A percentile compares a stretch with the other conserved stretches of the same genome.
These are phyloP conservation scores for Synanthedon myopaeformis DNA, from an alignment of 2,888 invertebrate species.

Conservation along the genomic window DNA sequence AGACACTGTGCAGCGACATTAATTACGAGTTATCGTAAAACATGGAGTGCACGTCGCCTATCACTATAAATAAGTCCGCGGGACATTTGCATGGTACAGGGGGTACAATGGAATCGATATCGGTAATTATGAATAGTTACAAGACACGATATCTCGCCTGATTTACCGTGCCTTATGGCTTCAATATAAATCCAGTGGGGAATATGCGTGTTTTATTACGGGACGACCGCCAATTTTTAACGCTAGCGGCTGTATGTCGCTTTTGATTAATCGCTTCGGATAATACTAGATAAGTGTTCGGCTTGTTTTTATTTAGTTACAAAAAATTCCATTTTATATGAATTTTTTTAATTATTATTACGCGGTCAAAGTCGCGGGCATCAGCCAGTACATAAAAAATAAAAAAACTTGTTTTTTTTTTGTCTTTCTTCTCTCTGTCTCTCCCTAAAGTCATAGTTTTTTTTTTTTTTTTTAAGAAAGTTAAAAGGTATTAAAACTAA, in stretches of 20 bases:
- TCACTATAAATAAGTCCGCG: constrained; percentile 33
- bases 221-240: constrained; percentile 24
- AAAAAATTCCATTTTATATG: not conserved
- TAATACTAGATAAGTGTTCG: constrained; percentile 5
- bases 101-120: constrained; percentile 48
- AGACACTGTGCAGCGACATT: constrained; percentile 11
- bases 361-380: too few species aligned
- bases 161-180: constrained; percentile 33
- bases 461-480: too few species aligned
- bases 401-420: too few species aligned
- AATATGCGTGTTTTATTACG: constrained; percentile 12
- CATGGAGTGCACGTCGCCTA: constrained; percentile 6
- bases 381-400: too few species aligned
- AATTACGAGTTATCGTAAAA: constrained; percentile 14
- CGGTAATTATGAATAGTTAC: constrained; percentile 47
- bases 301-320: constrained; percentile 22
- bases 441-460: too few species aligned
- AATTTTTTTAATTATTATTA: too few species aligned
- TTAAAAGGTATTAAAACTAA: too few species aligned
- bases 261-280: constrained; percentile 36
- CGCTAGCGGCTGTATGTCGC: constrained; percentile 29
- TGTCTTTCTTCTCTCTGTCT: too few species aligned
- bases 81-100: constrained; percentile 31
- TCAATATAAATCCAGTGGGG: constrained; percentile 19
- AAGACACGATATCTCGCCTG: constrained; percentile 33